Conservation (phyloP, 2,888 invertebrate species). For the Mamestra brassicae region DNA sequence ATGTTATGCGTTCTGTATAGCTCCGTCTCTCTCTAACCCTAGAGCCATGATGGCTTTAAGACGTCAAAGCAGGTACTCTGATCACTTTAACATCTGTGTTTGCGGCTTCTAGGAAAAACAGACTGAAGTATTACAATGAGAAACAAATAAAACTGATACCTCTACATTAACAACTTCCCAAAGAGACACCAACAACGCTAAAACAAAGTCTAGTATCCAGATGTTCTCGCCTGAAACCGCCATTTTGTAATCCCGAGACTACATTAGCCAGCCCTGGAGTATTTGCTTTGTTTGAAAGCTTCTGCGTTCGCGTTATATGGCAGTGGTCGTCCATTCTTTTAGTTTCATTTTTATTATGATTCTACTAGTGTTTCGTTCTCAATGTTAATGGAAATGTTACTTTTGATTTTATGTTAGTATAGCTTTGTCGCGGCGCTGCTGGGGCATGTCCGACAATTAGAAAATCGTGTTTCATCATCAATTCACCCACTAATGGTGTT, state of each 20-base stretch:
- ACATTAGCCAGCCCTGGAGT: constrained; percentile 49
- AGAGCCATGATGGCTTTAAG: no score
- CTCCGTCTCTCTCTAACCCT: no score
- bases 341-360: constrained; percentile 50
- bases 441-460: no score
- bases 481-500: no score
- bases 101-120: no score
- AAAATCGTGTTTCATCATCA: no score
- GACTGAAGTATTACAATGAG: neutral
- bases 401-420: neutral
- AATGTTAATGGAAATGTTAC: constrained; percentile 32
- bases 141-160: neutral
- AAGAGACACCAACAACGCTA: neutral
- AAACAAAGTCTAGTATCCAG: neutral
- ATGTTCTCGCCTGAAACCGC: neutral
- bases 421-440: no score
- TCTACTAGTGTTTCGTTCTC: constrained; percentile 24
- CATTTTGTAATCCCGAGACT: constrained; percentile 22
- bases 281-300: constrained; percentile 57
- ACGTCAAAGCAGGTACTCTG: no score
- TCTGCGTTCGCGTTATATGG: constrained; percentile 58
- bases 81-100: no score
- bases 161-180: neutral
- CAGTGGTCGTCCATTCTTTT: constrained; percentile 26
- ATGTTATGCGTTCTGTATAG: no score